Evolutionary conservation across 2,113 vertebrate species (phyloP).

Genomic region (Uria aalge): DNA sequence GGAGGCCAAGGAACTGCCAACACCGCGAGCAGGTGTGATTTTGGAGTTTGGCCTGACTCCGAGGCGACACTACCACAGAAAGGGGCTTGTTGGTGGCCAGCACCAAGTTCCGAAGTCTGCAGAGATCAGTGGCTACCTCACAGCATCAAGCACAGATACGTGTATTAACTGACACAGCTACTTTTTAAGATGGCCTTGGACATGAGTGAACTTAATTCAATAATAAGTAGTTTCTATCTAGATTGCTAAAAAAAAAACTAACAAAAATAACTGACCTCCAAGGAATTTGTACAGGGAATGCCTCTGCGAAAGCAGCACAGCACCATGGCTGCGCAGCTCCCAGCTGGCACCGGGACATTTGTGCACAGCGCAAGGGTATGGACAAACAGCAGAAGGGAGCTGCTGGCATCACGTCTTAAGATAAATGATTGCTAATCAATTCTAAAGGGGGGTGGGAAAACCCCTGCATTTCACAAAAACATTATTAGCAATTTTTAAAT

Average conservation of each 20-base stretch:
- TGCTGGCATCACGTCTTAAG: background rate
- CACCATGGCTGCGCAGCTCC: background rate
- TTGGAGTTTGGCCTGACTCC: background rate
- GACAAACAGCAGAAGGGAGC: background rate
- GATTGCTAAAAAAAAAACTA: background rate
- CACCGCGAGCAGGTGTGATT: background rate
- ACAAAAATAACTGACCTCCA: background rate
- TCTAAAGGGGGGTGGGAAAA: background rate
- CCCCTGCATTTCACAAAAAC: background rate
- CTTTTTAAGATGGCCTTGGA: background rate
- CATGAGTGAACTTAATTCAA: background rate
- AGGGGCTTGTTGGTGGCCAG: background rate
- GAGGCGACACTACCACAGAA: background rate
- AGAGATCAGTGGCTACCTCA: background rate
- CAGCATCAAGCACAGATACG: background rate
- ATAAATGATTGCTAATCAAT: background rate
- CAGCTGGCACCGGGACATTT: accelerated
- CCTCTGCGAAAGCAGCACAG: background rate
- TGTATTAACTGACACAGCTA: background rate
- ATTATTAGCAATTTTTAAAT: background rate
- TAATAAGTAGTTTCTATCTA: background rate
- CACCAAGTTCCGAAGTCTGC: background rate
- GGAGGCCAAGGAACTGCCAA: background rate
- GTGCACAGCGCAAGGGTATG: background rate
- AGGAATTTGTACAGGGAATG: background rate